Conservation (phyloP, 64 coral and sea anemone genomes). For the Montipora efflorescens region DNA sequence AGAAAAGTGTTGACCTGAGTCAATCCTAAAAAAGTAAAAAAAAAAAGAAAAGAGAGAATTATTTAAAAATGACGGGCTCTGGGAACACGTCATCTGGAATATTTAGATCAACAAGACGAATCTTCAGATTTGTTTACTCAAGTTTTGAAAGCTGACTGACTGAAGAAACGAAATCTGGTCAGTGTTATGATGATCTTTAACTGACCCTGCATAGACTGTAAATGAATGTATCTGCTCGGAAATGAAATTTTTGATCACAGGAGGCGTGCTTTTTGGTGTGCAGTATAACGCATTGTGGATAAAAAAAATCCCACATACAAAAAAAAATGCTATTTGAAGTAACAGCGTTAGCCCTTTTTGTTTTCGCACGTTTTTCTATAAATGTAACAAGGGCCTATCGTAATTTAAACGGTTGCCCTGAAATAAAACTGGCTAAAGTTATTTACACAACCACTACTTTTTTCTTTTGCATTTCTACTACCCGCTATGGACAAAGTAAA, state of each 20-base stretch:
- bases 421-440: neutral
- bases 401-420: slow-evolving; percentile 28
- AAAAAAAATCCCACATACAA: neutral
- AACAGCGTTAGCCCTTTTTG: slow-evolving; percentile 24
- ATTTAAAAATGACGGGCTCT: slow-evolving; percentile 44
- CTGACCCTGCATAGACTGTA: neutral
- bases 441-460: neutral
- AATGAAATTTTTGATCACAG: neutral
- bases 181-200: slow-evolving; percentile 18
- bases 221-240: neutral
- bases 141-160: slow-evolving; percentile 30
- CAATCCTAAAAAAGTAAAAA: neutral
- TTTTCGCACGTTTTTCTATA: slow-evolving; percentile 54
- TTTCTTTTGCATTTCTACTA: neutral
- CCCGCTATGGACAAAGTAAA: no score
- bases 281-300: neutral
- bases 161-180: slow-evolving; percentile 26
- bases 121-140: slow-evolving; percentile 33
- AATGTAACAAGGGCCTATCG: slow-evolving; percentile 32
- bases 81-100: slow-evolving; percentile 51
- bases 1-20: neutral
- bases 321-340: slow-evolving; percentile 24
- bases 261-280: neutral
- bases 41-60: no score
- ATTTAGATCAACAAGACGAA: slow-evolving; percentile 13